These are phyloP conservation scores for Ferrisia virgata DNA, from an alignment of 2,888 invertebrate genomes.

Conservation along the genomic window DNA sequence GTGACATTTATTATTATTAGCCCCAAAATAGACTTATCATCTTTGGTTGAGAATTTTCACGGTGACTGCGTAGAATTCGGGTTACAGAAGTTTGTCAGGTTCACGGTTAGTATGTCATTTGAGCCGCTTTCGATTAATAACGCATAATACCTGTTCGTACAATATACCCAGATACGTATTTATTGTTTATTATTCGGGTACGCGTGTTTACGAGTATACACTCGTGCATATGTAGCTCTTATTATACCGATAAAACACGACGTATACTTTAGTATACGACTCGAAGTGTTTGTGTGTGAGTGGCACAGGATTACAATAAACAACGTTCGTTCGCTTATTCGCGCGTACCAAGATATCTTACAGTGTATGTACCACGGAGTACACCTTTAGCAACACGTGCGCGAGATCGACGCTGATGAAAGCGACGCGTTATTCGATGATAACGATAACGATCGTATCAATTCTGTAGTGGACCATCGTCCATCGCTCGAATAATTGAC, in stretches of 20 bases:
- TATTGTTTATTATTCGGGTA: not conserved
- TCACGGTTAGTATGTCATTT: not conserved
- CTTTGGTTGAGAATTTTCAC: not conserved
- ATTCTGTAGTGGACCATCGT: too few species aligned
- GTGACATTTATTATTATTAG: not conserved
- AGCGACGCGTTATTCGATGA: not conserved
- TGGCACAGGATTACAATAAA: not conserved
- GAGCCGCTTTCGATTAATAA: not conserved
- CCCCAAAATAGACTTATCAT: not conserved
- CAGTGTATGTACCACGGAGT: not conserved
- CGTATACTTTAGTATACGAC: not conserved
- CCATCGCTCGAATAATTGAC: too few species aligned
- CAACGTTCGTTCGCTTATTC: too few species aligned
- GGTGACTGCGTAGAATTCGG: not conserved
- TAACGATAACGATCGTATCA: not conserved
- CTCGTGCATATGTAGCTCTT: not conserved
- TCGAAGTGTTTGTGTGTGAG: not conserved
- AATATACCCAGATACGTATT: too few species aligned
- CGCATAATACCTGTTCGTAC: not conserved
- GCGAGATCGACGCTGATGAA: not conserved
- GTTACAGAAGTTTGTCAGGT: not conserved
- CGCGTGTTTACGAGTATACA: not conserved
- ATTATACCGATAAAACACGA: constrained; percentile 1
- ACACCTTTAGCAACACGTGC: not conserved
- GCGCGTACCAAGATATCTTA: too few species aligned